Conservation (phyloP, 2,888 invertebrate genomes). For the Epirrhoe tristata region DNA sequence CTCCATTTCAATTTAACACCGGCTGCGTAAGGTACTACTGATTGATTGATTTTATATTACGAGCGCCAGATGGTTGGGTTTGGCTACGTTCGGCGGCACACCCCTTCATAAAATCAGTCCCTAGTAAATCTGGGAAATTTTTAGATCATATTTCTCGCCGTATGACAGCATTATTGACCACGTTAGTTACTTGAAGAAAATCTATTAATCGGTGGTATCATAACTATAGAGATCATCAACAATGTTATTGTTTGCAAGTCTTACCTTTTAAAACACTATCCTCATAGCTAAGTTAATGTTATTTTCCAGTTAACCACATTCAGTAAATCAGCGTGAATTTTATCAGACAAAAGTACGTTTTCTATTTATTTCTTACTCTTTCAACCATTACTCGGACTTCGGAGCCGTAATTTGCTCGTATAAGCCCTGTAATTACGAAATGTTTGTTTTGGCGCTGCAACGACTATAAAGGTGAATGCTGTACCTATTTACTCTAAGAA, state of each 20-base stretch:
- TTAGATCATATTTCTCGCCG: background rate
- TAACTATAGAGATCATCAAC: too few species aligned
- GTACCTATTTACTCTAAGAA: constrained; percentile 21
- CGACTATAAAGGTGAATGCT: constrained; percentile 26
- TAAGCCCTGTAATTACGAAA: constrained; percentile 11
- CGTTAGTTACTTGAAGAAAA: background rate
- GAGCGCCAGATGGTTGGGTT: constrained; percentile 22
- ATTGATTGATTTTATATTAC: constrained; percentile 29
- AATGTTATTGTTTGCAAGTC: too few species aligned
- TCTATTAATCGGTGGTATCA: background rate
- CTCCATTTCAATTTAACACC: constrained; percentile 60
- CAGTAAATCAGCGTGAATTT: background rate
- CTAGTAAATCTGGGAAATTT: background rate
- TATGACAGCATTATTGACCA: background rate
- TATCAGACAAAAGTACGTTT: background rate
- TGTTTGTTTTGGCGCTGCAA: constrained; percentile 18
- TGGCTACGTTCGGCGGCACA: constrained; percentile 8
- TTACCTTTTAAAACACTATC: too few species aligned
- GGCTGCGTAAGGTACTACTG: constrained; percentile 29
- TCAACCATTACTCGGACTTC: constrained; percentile 1
- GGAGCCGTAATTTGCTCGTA: constrained; percentile 16
- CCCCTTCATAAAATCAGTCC: constrained; percentile 8
- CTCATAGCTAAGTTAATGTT: background rate
- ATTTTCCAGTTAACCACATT: background rate
- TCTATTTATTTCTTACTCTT: constrained; percentile 39